Evolutionary conservation across 2,113 vertebrate species (phyloP).

Genomic region (Recurvirostra avosetta): DNA sequence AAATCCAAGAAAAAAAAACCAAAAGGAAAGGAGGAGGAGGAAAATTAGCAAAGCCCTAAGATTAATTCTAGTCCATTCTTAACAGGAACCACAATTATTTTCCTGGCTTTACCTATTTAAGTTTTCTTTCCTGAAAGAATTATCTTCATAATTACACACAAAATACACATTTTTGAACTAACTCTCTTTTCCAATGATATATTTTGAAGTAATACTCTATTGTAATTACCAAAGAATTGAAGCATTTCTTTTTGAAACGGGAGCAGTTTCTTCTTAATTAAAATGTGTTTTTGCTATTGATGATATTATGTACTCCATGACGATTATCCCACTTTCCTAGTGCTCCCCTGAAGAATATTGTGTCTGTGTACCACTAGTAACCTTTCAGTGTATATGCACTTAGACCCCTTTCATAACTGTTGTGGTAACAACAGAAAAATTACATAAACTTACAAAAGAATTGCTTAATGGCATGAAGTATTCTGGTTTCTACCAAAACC

Average conservation of each 20-base stretch:
- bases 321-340: neutral
- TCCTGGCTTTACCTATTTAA: neutral
- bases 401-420: neutral
- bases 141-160: neutral
- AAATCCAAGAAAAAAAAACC: neutral
- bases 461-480: neutral
- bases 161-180: neutral
- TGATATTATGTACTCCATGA: neutral
- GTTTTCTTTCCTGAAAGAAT: constrained; percentile 27
- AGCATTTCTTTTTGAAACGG: neutral
- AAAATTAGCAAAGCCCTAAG: constrained; percentile 28
- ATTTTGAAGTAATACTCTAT: neutral
- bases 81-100: constrained; percentile 42
- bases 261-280: neutral
- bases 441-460: constrained; percentile 4
- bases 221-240: neutral
- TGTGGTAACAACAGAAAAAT: neutral
- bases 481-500: constrained; percentile 45
- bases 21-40: neutral
- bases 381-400: neutral
- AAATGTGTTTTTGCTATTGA: neutral
- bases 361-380: neutral
- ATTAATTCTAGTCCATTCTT: constrained; percentile 41
- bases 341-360: neutral
- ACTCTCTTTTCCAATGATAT: neutral